Evolutionary conservation across 2,888 invertebrate genomes (phyloP), one percentile per base, ranked within the genome.

Genomic region (Bugulina stolonifera): DNA sequence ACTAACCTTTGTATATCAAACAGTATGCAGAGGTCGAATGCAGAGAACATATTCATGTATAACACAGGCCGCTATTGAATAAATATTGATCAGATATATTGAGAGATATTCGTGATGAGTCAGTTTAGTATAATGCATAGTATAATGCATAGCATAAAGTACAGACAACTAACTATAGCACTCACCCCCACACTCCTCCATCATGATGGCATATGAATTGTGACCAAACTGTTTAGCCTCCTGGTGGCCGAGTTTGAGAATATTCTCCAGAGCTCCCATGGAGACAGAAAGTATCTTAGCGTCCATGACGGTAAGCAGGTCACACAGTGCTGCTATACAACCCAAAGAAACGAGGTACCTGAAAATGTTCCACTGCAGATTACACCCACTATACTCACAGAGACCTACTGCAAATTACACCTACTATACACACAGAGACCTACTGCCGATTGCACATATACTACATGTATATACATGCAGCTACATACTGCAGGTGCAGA

Each of bases 261-360:
- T 95, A 86, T 96, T 96, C 82, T 97, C 96, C 75, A 98, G 87
- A 29, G 96, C 97, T 82, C 94, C 96, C 54, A 98, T 88, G 32
- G 96, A 96, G 69, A 97, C 97, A 75, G 81, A 94, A 35, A 97
- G 91, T 70, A 97, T 94, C 84, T 95, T 95, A 0, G 92, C 88
- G 85, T 98, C 97, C 86, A 93, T 91, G 69, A 95, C 91, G 0
- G 94, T 94, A 73, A 97, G 87, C 77, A 97, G 88, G 83, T 95
- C 94, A 85, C 96, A 97, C 79, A 97, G 54, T 0, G 95, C 95
- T 52, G 92, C 90, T 82, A 97, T 93, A 83, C 94, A 95, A 75
- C 91, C 91, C 84, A 93, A 89, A 74, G 85, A 83, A 27, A 87
- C 86, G 75, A 86, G 77, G 78, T 82, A 83, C 75, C 84, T 83